A percentile compares a stretch with the other conserved stretches of the same genome.
Evolutionary conservation across 1,140 invertebrate species (phyloP).

Genomic region (Marisa cornuarietis): DNA sequence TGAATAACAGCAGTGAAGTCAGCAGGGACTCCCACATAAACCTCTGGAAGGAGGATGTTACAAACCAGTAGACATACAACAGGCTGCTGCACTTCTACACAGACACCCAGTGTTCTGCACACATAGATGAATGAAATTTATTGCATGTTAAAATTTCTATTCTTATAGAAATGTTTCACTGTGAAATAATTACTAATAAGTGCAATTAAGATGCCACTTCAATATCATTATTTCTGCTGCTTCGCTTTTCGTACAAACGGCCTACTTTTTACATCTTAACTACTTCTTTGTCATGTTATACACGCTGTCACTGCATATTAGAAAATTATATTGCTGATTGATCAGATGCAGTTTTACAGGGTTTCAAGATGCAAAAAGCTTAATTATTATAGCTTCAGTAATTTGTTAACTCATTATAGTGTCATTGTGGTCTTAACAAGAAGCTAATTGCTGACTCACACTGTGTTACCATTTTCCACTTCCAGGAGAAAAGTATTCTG

Average conservation of each 20-base stretch:
- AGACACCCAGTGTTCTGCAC: conserved; percentile 46
- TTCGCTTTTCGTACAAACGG: not conserved
- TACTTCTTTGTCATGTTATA: not conserved
- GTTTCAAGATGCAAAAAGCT: too few species aligned
- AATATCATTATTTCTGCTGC: too few species aligned
- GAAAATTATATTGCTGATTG: not conserved
- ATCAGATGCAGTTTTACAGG: not conserved
- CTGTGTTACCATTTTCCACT: conserved; percentile 48
- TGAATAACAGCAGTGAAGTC: conserved; percentile 39
- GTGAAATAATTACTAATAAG: too few species aligned
- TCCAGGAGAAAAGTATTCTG: conserved; percentile 46
- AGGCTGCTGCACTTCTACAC: conserved; percentile 56
- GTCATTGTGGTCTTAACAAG: not conserved
- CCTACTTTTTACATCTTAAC: not conserved
- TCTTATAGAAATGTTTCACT: too few species aligned
- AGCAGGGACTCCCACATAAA: conserved; percentile 50
- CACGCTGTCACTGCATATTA: not conserved
- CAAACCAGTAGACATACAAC: conserved; percentile 51
- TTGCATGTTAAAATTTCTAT: too few species aligned
- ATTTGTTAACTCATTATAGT: too few species aligned
- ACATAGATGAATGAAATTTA: not conserved
- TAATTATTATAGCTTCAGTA: too few species aligned
- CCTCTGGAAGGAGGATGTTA: conserved; percentile 41
- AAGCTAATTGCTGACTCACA: conserved; percentile 32
- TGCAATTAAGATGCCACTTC: too few species aligned